Percentiles rank a stretch among this genome's conserved stretches.
These are phyloP conservation scores for Psammodynastes pulverulentus DNA, from an alignment of 2,113 vertebrate species.

Conservation along the genomic window DNA sequence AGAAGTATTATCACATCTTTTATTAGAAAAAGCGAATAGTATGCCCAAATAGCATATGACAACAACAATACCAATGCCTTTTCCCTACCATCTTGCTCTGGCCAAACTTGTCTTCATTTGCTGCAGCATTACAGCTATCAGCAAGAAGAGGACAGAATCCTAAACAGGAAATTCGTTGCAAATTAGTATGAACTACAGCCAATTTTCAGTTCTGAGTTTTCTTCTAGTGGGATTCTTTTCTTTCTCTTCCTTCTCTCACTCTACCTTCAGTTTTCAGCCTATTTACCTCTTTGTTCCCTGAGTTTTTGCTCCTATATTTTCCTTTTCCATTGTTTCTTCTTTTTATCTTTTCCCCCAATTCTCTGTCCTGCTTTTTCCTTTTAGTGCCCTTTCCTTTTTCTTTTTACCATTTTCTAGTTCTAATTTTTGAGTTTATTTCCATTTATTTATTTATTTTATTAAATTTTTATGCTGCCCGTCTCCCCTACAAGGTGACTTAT, in stretches of 20 bases:
- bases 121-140: no score
- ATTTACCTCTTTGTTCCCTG: neutral
- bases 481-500: neutral
- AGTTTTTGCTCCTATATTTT: neutral
- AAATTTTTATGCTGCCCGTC: neutral
- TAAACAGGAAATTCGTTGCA: neutral
- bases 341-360: neutral
- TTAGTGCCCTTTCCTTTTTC: neutral
- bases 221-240: neutral
- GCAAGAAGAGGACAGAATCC: neutral
- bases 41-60: neutral
- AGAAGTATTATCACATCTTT: neutral
- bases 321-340: neutral
- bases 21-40: neutral
- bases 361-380: neutral
- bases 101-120: neutral
- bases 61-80: neutral
- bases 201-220: neutral
- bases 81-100: neutral
- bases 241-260: neutral
- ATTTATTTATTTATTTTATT: neutral
- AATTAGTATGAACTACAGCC: neutral
- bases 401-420: neutral
- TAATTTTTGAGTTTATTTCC: neutral
- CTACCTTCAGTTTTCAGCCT: neutral